Base-by-base conservation (phyloP, 2,113 vertebrate species). In the Cryptotis parvus region DNA sequence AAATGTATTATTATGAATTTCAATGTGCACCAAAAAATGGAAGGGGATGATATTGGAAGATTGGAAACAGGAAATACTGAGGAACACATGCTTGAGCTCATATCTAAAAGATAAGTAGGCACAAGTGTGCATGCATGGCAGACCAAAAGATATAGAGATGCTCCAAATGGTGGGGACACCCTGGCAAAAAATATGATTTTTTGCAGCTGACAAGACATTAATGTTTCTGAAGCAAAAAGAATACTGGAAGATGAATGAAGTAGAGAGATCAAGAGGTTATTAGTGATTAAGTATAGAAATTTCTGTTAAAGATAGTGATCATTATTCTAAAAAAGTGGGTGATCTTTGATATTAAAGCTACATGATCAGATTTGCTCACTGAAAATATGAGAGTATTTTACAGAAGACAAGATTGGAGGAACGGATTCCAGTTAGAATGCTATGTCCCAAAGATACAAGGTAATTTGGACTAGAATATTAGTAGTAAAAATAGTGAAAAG, bases 51-150 rank as follows among this genome's bases (percentile, higher is more conserved):
- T 24, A 66, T 72, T 12, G 8, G 69, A n/a, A 55, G 31, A 93
- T 90, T 77, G 82, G 82, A 87, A 81, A 49, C 35, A 75, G 31
- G 15, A 90, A 88, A 73, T 74, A 79, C 27, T 22, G 12, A 81
- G 4, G 26, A 94, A 65, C 4, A 83, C 29, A 39, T 72, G 33
- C 9, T 91, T 81, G 49, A 91, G 9, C 75, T 89, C 27, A 90
- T 14, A 90, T 80, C 33, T 52, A 14, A 81, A 90, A 88, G 66
- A 63, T 75, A 65, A 87, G 81, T 58, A 65, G 41, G 6, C 86
- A 77, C 31, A 10, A 9, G 14, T 49, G 45, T 14, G 14, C 45
- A 49, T 49, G 45, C 14, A 14, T 49, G 27, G 91, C 68, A 73
- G 68, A 33, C 49, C 16, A 63, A 27, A 5, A 63, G 27, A 27